Evolutionary conservation across 2,888 invertebrate species (phyloP).

Genomic region (Tipula helvola): DNA sequence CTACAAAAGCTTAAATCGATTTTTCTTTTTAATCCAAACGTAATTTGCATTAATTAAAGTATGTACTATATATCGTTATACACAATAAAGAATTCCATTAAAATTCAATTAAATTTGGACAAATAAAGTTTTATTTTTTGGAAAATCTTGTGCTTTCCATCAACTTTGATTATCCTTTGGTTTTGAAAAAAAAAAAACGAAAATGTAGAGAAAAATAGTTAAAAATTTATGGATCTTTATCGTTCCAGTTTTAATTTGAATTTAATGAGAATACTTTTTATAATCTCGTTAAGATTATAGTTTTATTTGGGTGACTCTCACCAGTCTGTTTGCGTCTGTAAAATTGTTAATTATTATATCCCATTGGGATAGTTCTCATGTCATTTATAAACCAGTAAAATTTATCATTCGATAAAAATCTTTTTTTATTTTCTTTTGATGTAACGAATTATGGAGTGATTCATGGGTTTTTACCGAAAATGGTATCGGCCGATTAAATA

Average conservation of each 20-base stretch:
- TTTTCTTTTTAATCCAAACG: not conserved
- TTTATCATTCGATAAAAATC: too few relatives aligned
- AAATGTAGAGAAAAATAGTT: not conserved
- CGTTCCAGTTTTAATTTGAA: not conserved
- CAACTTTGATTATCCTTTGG: not conserved
- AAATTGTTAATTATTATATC: too few relatives aligned
- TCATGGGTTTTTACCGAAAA: too few relatives aligned
- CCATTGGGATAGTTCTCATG: too few relatives aligned
- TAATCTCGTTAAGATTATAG: not conserved
- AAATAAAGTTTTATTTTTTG: not conserved
- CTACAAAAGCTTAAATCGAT: not conserved
- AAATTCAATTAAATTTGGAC: not conserved
- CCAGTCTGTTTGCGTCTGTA: too few relatives aligned
- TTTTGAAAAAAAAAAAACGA: not conserved
- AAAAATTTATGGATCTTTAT: not conserved
- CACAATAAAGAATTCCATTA: not conserved
- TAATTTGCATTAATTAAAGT: not conserved
- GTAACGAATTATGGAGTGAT: too few relatives aligned
- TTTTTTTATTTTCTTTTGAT: too few relatives aligned
- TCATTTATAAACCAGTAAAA: too few relatives aligned
- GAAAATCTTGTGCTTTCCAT: not conserved
- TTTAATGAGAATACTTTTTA: not conserved
- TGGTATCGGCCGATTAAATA: too few relatives aligned
- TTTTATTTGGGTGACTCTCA: not conserved
- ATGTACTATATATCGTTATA: not conserved